Conservation (phyloP, 1,140 invertebrate species). For the Lysiphlebus fabarum region DNA sequence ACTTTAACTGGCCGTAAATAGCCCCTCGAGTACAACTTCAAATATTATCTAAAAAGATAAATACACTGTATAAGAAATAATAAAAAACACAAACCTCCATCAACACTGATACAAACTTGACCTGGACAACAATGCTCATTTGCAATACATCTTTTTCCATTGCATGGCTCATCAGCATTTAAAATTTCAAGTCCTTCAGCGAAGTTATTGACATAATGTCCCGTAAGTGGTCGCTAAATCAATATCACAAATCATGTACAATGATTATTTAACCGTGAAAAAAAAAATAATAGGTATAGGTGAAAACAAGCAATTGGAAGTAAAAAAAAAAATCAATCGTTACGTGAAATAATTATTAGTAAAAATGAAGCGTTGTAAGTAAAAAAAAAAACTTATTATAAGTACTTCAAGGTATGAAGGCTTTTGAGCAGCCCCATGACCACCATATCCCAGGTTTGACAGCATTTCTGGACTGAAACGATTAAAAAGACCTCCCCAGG, state of each 20-base stretch:
- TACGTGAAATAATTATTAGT: too few species aligned
- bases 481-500: constrained; percentile 80
- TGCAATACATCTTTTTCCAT: constrained; percentile 63
- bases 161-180: constrained; percentile 60
- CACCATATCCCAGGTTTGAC: constrained; percentile 72
- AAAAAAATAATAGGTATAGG: too few species aligned
- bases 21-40: too few species aligned
- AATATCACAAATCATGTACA: constrained; percentile 10
- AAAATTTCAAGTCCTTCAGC: constrained; percentile 52
- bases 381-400: constrained; percentile 5
- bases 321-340: too few species aligned
- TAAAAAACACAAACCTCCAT: constrained; percentile 60
- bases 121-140: constrained; percentile 77
- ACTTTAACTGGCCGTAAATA: too few species aligned
- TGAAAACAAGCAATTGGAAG: too few species aligned
- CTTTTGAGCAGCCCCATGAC: constrained; percentile 57
- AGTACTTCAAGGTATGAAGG: constrained; percentile 59
- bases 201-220: constrained; percentile 40
- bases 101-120: constrained; percentile 69
- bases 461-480: constrained; percentile 82
- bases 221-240: constrained; percentile 40
- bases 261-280: too few species aligned
- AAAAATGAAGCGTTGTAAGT: too few species aligned
- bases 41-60: too few species aligned
- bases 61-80: too few species aligned